phyloP scores from a whole-genome alignment of 2,113 vertebrate genomes.

The Hemibagrus wyckioides region DNA sequence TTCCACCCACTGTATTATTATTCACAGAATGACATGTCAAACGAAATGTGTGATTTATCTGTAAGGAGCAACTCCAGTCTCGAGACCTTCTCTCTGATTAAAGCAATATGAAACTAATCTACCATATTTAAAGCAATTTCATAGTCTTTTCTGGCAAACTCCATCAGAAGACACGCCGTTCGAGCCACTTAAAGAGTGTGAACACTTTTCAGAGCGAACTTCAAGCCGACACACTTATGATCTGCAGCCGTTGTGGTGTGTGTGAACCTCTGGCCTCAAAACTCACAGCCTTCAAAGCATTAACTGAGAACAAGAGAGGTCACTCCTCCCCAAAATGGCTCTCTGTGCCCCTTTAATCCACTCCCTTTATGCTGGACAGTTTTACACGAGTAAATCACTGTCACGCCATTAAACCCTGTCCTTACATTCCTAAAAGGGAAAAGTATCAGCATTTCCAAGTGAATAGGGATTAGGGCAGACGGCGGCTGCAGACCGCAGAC shows the following conservation, averaged over 20 bases:
- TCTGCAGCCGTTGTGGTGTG: constrained; percentile 7
- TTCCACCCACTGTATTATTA: background rate
- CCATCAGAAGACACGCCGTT: background rate
- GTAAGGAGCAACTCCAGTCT: background rate
- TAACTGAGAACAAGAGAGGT: constrained; percentile 53
- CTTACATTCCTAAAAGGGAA: constrained; percentile 59
- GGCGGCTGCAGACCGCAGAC: constrained; percentile 67
- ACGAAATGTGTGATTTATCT: background rate
- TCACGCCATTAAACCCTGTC: constrained; percentile 74
- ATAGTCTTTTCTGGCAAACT: background rate
- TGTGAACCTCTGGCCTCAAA: constrained; percentile 38
- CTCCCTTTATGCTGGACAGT: constrained; percentile 63
- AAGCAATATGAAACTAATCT: background rate
- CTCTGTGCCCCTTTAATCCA: constrained; percentile 57
- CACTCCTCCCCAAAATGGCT: constrained; percentile 56
- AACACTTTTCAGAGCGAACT: background rate
- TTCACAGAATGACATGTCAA: background rate
- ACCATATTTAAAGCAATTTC: background rate
- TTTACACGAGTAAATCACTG: constrained; percentile 73
- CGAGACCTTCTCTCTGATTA: background rate
- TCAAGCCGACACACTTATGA: background rate
- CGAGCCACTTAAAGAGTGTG: background rate
- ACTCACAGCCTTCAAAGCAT: constrained; percentile 45
- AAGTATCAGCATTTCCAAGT: constrained; percentile 70
- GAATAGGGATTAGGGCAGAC: constrained; percentile 75